These are phyloP conservation scores for Allochrocebus solatus DNA, from an alignment of 2,797 vertebrate genomes.

Conservation along the genomic window DNA sequence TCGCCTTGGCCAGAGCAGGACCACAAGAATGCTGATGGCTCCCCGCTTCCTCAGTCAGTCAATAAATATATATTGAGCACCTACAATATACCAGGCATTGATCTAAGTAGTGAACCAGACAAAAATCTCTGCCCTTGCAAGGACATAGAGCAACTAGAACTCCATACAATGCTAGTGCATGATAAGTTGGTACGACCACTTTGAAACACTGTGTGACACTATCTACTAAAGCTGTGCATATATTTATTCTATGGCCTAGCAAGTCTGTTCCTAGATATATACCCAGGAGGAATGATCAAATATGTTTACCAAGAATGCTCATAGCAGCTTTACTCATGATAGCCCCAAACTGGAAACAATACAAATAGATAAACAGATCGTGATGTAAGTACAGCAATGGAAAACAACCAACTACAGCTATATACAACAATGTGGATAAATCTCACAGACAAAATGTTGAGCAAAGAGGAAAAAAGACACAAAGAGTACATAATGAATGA, in stretches of 20 bases:
- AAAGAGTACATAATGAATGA: not conserved
- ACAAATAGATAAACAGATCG: not conserved
- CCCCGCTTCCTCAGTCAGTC: not conserved
- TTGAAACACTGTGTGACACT: not conserved
- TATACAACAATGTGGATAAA: not conserved
- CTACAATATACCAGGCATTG: not conserved
- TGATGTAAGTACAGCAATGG: not conserved
- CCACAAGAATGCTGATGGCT: not conserved
- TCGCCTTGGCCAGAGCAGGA: not conserved
- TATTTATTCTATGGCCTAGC: not conserved
- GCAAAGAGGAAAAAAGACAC: not conserved
- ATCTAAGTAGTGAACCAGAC: not conserved
- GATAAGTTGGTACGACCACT: not conserved
- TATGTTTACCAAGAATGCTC: not conserved
- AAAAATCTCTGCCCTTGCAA: not conserved
- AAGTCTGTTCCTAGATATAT: not conserved
- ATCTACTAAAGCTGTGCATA: not conserved
- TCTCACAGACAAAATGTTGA: conserved; percentile 21
- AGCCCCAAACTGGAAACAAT: not conserved
- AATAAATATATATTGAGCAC: not conserved
- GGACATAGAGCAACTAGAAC: not conserved
- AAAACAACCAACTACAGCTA: not conserved
- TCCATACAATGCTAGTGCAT: not conserved
- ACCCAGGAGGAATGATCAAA: not conserved
- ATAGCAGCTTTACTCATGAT: conserved; percentile 19